Evolutionary conservation across 2,888 invertebrate species (phyloP).

Genomic region (Lithophane ornitopus): DNA sequence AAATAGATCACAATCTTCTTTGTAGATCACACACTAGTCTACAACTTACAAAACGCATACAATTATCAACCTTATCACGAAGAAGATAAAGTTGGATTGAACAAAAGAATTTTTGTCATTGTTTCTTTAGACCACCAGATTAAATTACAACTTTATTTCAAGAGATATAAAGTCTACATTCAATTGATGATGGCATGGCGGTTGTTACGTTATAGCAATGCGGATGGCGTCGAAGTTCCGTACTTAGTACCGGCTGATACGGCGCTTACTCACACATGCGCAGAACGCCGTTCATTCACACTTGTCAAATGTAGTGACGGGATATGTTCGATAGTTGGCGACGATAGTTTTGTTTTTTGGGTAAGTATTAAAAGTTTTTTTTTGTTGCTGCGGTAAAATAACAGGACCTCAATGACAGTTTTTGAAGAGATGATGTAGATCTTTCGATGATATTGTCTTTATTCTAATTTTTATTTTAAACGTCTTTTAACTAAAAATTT

Average conservation of each 20-base stretch:
- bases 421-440: neutral
- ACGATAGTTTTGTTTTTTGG: neutral
- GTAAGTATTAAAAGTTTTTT: neutral
- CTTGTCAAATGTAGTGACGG: constrained; percentile 78
- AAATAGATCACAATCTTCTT: constrained; percentile 53
- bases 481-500: too few relatives aligned
- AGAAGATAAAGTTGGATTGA: constrained; percentile 49
- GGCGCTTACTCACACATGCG: constrained; percentile 81
- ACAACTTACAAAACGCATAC: constrained; percentile 40
- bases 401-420: too few relatives aligned
- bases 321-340: constrained; percentile 58
- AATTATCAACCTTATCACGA: constrained; percentile 42
- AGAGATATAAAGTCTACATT: constrained; percentile 42
- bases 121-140: constrained; percentile 35
- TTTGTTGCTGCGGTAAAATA: neutral
- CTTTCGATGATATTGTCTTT: neutral
- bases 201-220: constrained; percentile 74
- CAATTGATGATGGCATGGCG: constrained; percentile 36
- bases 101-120: constrained; percentile 46
- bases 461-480: too few relatives aligned
- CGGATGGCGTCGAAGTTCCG: constrained; percentile 74
- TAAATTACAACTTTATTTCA: accelerated
- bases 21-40: constrained; percentile 27
- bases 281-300: constrained; percentile 84
- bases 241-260: constrained; percentile 89